phyloP scores from a whole-genome alignment of 2,113 vertebrate genomes.

The Rousettus leschenaultii region DNA sequence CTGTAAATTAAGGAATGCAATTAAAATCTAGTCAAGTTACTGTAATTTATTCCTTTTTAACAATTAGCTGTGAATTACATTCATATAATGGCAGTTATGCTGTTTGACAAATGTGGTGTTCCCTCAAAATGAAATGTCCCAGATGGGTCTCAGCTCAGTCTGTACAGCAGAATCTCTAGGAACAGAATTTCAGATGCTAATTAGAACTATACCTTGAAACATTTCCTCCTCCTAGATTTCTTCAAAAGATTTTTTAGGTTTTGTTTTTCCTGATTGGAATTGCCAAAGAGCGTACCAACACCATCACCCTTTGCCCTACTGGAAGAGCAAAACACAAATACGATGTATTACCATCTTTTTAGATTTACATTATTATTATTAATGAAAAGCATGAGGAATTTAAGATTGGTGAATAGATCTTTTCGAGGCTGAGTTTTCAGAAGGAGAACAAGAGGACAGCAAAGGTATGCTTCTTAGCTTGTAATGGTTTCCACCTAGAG shows the following conservation, averaged over 20 bases:
- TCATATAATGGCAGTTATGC: not conserved
- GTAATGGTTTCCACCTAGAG: not conserved
- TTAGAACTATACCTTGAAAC: slow-evolving; percentile 9
- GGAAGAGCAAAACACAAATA: not conserved
- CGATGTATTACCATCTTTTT: not conserved
- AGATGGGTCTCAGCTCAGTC: not conserved
- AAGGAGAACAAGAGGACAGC: not conserved
- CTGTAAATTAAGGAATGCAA: not conserved
- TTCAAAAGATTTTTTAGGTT: not conserved
- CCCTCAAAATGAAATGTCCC: not conserved
- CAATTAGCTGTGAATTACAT: slow-evolving; percentile 5
- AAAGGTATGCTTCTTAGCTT: not conserved
- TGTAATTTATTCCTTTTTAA: slow-evolving; percentile 12
- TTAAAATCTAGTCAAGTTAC: slow-evolving; percentile 15
- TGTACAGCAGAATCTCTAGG: not conserved
- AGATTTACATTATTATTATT: not conserved
- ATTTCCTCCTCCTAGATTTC: not conserved
- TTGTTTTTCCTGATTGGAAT: not conserved
- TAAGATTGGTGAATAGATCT: not conserved
- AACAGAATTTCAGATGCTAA: not conserved
- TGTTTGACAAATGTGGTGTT: not conserved
- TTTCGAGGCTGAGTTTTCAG: not conserved
- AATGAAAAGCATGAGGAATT: not conserved
- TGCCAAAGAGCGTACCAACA: not conserved
- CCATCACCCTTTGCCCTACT: not conserved